Conservation (phyloP, 2,797 vertebrate species). For the Streptopelia turtur region DNA sequence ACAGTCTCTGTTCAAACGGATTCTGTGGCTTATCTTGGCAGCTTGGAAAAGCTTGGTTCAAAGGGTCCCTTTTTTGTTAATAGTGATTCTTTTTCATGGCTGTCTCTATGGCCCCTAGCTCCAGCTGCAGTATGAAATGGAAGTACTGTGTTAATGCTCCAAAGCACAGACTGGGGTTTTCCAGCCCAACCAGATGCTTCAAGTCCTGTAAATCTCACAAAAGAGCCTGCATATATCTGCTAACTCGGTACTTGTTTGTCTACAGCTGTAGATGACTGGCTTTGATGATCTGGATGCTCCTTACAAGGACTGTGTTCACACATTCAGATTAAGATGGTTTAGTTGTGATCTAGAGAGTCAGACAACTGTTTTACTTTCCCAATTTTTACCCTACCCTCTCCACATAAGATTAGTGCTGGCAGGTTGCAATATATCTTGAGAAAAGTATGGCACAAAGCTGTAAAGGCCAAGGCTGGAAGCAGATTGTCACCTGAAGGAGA, state of each 20-base stretch:
- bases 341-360: neutral
- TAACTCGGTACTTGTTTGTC: neutral
- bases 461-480: neutral
- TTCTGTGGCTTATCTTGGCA: neutral
- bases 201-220: conserved; percentile 22
- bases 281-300: neutral
- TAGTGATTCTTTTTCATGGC: neutral
- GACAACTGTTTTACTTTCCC: neutral
- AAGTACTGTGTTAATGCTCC: neutral
- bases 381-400: neutral
- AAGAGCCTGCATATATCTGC: neutral
- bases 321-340: neutral
- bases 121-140: conserved; percentile 17
- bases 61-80: neutral
- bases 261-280: neutral
- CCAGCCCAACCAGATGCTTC: neutral
- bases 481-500: neutral
- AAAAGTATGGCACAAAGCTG: neutral
- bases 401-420: neutral
- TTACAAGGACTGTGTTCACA: neutral
- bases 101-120: neutral
- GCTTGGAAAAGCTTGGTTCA: neutral
- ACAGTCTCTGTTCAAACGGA: neutral
- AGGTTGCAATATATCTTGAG: neutral
- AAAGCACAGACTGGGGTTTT: neutral